Conservation (phyloP, 1,140 invertebrate genomes). For the Neodiprion pinetum region DNA sequence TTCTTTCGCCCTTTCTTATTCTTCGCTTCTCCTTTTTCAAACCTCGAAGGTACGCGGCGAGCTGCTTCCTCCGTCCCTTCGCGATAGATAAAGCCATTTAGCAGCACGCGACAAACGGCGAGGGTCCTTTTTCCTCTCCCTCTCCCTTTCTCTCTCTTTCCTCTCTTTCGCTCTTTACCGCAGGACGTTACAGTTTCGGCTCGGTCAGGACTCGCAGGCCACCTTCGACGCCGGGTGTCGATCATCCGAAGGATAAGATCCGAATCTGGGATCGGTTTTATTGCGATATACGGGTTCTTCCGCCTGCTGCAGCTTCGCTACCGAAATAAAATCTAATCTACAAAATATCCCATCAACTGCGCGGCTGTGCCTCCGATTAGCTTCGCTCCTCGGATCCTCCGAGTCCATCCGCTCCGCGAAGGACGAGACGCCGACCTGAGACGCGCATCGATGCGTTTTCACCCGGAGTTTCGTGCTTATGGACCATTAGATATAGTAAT, state of each 20-base stretch:
- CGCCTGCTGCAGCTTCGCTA: neutral
- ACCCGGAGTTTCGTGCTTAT: neutral
- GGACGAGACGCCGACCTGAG: neutral
- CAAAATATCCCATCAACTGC: neutral
- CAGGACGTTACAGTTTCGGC: too few species aligned
- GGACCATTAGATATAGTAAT: conserved; percentile 3
- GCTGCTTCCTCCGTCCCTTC: neutral
- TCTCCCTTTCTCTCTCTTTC: neutral
- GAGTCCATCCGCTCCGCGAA: neutral
- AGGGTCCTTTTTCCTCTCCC: neutral
- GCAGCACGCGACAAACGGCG: conserved; percentile 3
- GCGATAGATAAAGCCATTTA: conserved; percentile 3
- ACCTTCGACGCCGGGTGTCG: conserved; percentile 4
- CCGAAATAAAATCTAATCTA: neutral
- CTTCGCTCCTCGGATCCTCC: neutral
- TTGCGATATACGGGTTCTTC: neutral
- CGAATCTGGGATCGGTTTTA: neutral
- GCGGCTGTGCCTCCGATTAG: neutral
- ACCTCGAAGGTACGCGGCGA: neutral
- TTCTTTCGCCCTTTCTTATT: neutral
- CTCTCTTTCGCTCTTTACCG: neutral
- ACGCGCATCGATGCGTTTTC: neutral
- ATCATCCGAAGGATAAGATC: conserved; percentile 13
- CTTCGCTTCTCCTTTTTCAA: neutral
- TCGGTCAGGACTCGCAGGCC: neutral